Percentiles rank a stretch among this genome's conserved stretches.
Evolutionary conservation across 2,113 vertebrate genomes (phyloP).

Genomic region (Poeciliopsis occidentalis): DNA sequence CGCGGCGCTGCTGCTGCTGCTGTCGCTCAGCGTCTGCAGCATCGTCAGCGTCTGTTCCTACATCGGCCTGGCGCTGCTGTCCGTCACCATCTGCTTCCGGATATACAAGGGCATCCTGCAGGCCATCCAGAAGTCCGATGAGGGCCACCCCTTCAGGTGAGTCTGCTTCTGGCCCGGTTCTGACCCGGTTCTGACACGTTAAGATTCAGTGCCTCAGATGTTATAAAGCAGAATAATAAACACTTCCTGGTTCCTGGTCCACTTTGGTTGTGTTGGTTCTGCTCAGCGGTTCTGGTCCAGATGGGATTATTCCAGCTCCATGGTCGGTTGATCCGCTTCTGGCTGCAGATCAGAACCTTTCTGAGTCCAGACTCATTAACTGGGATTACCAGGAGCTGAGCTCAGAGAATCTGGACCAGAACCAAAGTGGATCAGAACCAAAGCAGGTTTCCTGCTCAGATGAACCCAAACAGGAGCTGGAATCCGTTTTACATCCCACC

Average conservation of each 20-base stretch:
- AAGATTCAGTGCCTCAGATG: no score
- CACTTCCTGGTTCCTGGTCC: no score
- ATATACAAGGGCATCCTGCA: slow-evolving; percentile 98
- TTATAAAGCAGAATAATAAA: no score
- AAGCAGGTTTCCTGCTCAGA: no score
- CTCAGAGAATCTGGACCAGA: no score
- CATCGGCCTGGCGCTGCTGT: slow-evolving; percentile 92
- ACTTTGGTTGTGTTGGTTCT: no score
- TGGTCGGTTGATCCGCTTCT: slow-evolving; percentile 6
- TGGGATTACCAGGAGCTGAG: no score
- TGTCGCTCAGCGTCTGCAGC: slow-evolving; percentile 94
- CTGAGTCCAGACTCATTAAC: background rate
- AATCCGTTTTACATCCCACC: no score
- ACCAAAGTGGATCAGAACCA: no score
- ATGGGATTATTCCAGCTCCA: background rate
- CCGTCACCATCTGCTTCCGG: slow-evolving; percentile 95
- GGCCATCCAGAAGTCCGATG: slow-evolving; percentile 96
- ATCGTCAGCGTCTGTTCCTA: slow-evolving; percentile 95
- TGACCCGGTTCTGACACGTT: no score
- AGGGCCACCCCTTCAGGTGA: slow-evolving; percentile 97
- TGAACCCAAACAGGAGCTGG: no score
- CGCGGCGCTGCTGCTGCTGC: slow-evolving; percentile 91
- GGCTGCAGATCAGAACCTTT: slow-evolving; percentile 11
- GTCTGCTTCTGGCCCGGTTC: slow-evolving; percentile 36
- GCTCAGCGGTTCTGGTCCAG: slow-evolving; percentile 65